Base-by-base conservation (phyloP, 2,888 invertebrate species). In the Osmoderma eremita region DNA sequence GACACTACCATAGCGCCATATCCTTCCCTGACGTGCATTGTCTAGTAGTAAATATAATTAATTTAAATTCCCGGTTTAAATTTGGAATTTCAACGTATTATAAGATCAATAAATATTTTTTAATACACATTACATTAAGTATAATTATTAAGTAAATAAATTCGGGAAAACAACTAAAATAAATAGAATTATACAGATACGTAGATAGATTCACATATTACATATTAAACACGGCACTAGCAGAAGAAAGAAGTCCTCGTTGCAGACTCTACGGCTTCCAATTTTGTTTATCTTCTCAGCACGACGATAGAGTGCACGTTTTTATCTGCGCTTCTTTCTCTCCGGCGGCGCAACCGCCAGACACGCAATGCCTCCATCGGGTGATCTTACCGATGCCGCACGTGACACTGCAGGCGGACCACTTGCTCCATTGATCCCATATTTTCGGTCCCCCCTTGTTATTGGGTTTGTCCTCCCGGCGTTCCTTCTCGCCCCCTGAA, bases 241-340 rank as follows among this genome's bases (percentile, higher is more conserved):
- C 2, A 5, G 12, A 48, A 48, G 18, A 10, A 42, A n/a, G 15
- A 42, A 42, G 42, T 1, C 15, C 15, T 42, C 2, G 30, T 30
- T 30, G 30, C n/a, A n/a, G 8, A 18, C 18, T 20, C 2, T 8
- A 48, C 10, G 20, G 12, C 17, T 12, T 18, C 17, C 48, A 18
- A 20, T 8, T 30, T 6, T 30, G 42, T 42, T 42, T 42, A 13
- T 17, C 13, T 12, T 12, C 54, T 72, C 64, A 75, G 56, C 84
- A 85, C 1, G 83, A 78, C 42, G 83, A 75, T 67, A 80, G 73
- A 18, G 82, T 81, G 71, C 85, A 85, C 3, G 82, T 83, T 75
- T 82, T 84, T 67, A 85, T 81, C 75, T 85, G 84, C 4, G 84
- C 84, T 72, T 85, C 84, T 68, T 85, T 85, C 72, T 85, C 85